Evolutionary conservation across 1,140 invertebrate genomes (phyloP), one percentile per base, ranked within the genome.

Genomic region (Drosophila sturtevanti): DNA sequence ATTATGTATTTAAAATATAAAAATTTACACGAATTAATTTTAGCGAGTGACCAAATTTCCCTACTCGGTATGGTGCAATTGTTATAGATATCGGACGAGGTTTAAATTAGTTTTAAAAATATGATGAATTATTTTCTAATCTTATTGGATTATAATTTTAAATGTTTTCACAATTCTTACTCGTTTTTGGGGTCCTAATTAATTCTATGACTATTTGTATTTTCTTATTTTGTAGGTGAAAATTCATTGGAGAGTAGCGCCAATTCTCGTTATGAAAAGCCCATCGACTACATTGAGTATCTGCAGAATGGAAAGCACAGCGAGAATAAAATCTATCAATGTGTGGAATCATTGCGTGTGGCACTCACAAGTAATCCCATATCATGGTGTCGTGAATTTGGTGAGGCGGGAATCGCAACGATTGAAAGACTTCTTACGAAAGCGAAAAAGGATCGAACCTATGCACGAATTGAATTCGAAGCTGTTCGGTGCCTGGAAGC

Each of bases 311-410:
- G 95, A 4, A 96, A 98, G 85, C 92, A 98, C 14, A 97, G 95
- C 81, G 94, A 96, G 22, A 95, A 95, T 61, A 98, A 99, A 92
- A 94, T 98, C 21, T 95, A 97, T 80, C 94, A 94, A 58, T 97
- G 97, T 81, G 92, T 99, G 14, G 97, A 98, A 91, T 97, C 97
- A 4, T 92, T 99, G 2, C 93, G 97, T 77, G 98, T 99, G 78
- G 97, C 98, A 0, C 93, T 99, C 7, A 98, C 97, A 0, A 99
- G 97, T 90, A 99, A 99, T 92, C 95, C 97, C 1, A 93, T 99
- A 35, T 98, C 96, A 63, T 99, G 98, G 98, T 96, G 98, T n/a
- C 95, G 97, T 91, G 97, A 98, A 68, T 99, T 99, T 92, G 97
- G 97, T 0, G 94, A 95, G 24, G 94, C 95, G 80, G 98, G 98